Evolutionary conservation across 2,888 invertebrate species (phyloP).

Genomic region (Nemotelus nigrinus): DNA sequence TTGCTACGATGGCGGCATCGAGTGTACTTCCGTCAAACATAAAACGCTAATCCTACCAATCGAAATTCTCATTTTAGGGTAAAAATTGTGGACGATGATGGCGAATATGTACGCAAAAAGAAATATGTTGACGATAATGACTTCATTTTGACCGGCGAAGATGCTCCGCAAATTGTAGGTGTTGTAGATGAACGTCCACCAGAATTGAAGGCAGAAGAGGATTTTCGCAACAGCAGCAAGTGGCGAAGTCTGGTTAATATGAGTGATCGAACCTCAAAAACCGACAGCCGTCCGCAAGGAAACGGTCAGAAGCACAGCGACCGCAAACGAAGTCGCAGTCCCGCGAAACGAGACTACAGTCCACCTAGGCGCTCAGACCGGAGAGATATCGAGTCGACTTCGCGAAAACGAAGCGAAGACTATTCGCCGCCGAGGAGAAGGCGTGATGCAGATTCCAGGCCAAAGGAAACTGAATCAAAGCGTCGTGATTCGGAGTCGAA

Average conservation of each 20-base stretch:
- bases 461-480: too few species aligned
- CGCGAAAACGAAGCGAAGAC: conserved; percentile 21
- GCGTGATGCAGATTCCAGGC: conserved; percentile 1
- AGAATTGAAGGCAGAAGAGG: conserved; percentile 65
- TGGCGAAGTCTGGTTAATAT: conserved; percentile 58
- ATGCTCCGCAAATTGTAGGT: conserved; percentile 90
- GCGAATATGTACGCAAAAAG: conserved; percentile 70
- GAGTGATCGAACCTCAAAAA: conserved; percentile 14
- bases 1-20: conserved; percentile 22
- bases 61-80: conserved; percentile 67
- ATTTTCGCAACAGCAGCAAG: conserved; percentile 54
- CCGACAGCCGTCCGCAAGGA: conserved; percentile 5
- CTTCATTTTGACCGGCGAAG: conserved; percentile 79
- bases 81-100: conserved; percentile 88
- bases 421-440: conserved; percentile 29
- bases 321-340: conserved; percentile 10
- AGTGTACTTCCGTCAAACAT: neutral
- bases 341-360: conserved; percentile 11
- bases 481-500: too few species aligned
- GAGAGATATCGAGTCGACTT: neutral
- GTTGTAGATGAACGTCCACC: conserved; percentile 84
- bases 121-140: conserved; percentile 65
- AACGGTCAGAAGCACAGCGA: neutral
- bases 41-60: neutral
- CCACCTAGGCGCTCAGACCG: conserved; percentile 20